phyloP scores from a whole-genome alignment of 2,113 vertebrate species.

The Poeciliopsis retropinna region DNA sequence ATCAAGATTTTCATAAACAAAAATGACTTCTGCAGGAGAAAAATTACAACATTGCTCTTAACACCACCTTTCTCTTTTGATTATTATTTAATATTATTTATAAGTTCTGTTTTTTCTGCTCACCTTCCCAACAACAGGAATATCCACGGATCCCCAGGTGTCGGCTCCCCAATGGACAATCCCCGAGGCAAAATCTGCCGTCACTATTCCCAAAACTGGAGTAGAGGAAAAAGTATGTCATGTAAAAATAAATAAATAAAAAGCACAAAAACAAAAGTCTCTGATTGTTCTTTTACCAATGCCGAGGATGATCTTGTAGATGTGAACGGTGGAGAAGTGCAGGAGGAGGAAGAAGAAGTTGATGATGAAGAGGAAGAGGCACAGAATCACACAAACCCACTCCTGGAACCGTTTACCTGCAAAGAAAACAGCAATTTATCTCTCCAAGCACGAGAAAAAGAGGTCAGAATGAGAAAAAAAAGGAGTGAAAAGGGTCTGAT shows the following conservation, averaged over 20 bases:
- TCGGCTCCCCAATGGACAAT: slow-evolving; percentile 83
- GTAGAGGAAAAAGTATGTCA: background rate
- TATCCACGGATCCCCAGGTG: slow-evolving; percentile 88
- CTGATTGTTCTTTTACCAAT: slow-evolving; percentile 49
- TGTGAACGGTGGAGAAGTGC: slow-evolving; percentile 73
- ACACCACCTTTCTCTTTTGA: no score
- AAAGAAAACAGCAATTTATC: background rate
- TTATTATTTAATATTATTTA: no score
- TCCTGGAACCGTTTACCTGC: slow-evolving; percentile 74
- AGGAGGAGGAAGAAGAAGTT: slow-evolving; percentile 75
- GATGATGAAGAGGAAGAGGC: slow-evolving; percentile 71
- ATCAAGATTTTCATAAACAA: no score
- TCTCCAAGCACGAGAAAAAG: background rate
- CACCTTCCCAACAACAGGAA: slow-evolving; percentile 86
- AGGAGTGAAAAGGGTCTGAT: background rate
- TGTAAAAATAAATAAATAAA: background rate
- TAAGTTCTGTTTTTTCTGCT: slow-evolving; percentile 14
- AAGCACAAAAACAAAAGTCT: background rate
- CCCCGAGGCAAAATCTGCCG: slow-evolving; percentile 86
- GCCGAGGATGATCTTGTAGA: slow-evolving; percentile 75
- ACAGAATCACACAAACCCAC: slow-evolving; percentile 75
- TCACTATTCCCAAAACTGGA: slow-evolving; percentile 84
- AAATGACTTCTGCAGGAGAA: no score
- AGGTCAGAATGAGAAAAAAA: background rate
- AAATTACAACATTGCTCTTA: no score